Evolutionary conservation across 2,113 vertebrate genomes (phyloP).

Genomic region (Nerophis lumbriciformis): DNA sequence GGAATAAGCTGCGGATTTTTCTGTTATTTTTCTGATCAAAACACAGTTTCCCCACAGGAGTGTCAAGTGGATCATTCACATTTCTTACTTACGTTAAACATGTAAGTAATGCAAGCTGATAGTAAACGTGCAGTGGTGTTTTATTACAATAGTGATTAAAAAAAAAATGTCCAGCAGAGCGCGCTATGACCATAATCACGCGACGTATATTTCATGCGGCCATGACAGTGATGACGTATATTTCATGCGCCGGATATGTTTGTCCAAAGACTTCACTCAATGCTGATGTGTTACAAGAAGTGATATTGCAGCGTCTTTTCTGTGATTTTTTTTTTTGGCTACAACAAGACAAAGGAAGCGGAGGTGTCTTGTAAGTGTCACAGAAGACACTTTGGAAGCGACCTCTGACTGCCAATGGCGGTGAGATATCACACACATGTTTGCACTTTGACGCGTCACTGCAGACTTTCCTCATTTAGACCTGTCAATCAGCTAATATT

Average conservation of each 20-base stretch:
- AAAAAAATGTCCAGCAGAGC: slow-evolving; percentile 23
- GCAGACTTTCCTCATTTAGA: background rate
- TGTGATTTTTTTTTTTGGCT: background rate
- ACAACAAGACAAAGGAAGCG: background rate
- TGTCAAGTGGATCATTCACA: too few relatives aligned
- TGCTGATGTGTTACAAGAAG: slow-evolving; percentile 63
- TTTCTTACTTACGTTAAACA: too few relatives aligned
- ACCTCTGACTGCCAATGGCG: slow-evolving; percentile 51
- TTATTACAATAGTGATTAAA: background rate
- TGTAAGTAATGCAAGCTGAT: background rate
- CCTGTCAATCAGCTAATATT: background rate
- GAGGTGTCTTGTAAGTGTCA: slow-evolving; percentile 22
- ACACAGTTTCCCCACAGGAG: too few relatives aligned
- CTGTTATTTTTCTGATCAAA: too few relatives aligned
- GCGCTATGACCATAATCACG: background rate
- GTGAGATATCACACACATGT: slow-evolving; percentile 34
- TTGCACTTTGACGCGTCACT: background rate
- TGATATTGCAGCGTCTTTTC: background rate
- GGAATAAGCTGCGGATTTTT: too few relatives aligned
- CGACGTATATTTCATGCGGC: slow-evolving; percentile 14
- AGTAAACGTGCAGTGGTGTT: background rate
- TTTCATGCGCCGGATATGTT: slow-evolving; percentile 50
- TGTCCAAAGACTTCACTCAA: background rate
- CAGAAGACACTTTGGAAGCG: slow-evolving; percentile 22
- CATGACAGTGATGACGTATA: slow-evolving; percentile 15